Percentiles rank a stretch among this genome's conserved stretches.
Evolutionary conservation across 2,888 invertebrate species (phyloP).

Genomic region (Neelides folsomi): DNA sequence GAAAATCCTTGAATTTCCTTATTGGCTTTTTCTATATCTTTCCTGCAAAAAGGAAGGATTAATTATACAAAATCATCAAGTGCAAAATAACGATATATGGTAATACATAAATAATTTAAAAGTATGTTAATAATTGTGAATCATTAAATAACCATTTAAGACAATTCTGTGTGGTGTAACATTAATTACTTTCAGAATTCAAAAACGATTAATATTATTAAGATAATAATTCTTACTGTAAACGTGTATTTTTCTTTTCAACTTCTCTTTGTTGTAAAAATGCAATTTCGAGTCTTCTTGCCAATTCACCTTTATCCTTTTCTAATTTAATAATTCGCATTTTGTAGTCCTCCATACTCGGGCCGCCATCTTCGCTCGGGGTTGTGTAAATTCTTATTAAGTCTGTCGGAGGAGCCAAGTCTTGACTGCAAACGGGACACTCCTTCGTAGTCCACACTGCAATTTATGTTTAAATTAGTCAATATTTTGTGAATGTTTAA

Average conservation of each 20-base stretch:
- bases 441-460: slow-evolving; percentile 3
- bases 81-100: too few species aligned
- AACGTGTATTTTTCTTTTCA: not conserved
- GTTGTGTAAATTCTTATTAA: slow-evolving; percentile 3
- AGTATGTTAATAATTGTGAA: too few species aligned
- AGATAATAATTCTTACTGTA: not conserved
- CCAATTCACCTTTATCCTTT: not conserved
- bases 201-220: too few species aligned
- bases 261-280: not conserved
- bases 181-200: too few species aligned
- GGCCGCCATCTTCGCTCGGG: not conserved
- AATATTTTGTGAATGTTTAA: too few species aligned
- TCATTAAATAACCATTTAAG: too few species aligned
- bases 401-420: slow-evolving; percentile 3
- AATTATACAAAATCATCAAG: too few species aligned
- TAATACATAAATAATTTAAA: too few species aligned
- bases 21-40: not conserved
- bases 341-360: not conserved
- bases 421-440: slow-evolving; percentile 2
- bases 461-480: not conserved
- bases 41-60: not conserved
- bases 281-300: not conserved
- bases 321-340: not conserved
- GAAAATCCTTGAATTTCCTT: not conserved
- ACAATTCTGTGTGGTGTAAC: too few species aligned